Base-by-base conservation (phyloP, 2,797 vertebrate genomes). In the Cynopterus sphinx region DNA sequence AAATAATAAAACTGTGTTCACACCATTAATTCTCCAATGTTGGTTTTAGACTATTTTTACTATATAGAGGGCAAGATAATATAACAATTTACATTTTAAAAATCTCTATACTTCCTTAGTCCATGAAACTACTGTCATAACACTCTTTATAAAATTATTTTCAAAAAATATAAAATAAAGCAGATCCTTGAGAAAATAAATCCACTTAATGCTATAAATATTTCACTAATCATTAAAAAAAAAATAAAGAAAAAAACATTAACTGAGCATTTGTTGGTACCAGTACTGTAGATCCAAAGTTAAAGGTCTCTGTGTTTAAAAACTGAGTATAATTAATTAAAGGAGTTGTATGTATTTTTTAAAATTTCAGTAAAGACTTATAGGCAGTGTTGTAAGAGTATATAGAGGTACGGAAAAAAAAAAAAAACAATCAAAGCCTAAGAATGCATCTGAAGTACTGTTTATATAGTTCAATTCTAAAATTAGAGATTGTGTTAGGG, bases 11-110 rank as follows among this genome's bases (percentile, higher is more conserved):
- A 71, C 46, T 90, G 31, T 1, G 11, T 97, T 41, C 31, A 87
- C 83, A 97, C 36, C 68, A 95, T 97, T 97, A 97, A 91, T 94
- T 97, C 91, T 97, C 94, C 39, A 97, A 51, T 84, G 92, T 92
- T 97, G 12, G 21, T 55, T 96, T 96, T 74, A 84, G 51, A 86
- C 26, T 82, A 94, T 81, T 82, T 95, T 81, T 95, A 55, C 28
- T 13, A 59, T 51, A 0, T 0, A 91, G 26, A 90, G 85, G 51
- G 15, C 46, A 97, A 51, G 24, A 67, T 5, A 63, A 88, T 49
- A 70, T 74, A 65, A 86, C 83, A 53, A 74, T 95, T 91, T 97
- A 36, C 19, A 51, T 93, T 33, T 78, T 33, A 49, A 67, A 70
- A 91, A 65, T 41, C 15, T 83, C 26, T 87, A 5, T 82, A 9